Evolutionary conservation across 2,888 invertebrate genomes (phyloP).

Genomic region (Tridacna gigas): DNA sequence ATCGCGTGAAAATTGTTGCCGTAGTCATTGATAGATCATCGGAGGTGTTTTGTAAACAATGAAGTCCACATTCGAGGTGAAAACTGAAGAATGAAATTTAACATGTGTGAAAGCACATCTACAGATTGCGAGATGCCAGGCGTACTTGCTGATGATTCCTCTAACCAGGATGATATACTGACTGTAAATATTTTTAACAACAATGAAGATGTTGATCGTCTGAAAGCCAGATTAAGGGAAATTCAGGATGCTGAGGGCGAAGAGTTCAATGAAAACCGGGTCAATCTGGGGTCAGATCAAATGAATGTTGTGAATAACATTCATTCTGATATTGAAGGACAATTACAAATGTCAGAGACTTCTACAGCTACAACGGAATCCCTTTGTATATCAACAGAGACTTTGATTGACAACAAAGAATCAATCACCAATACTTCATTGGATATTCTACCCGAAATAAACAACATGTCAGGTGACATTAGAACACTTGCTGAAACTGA

Average conservation of each 20-base stretch:
- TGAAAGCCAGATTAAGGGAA: slow-evolving; percentile 68
- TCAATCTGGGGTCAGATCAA: slow-evolving; percentile 3
- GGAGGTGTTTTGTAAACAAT: slow-evolving; percentile 20
- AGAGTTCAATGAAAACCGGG: neutral
- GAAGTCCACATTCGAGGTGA: neutral
- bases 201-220: slow-evolving; percentile 70
- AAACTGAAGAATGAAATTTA: slow-evolving; percentile 17
- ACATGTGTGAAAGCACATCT: slow-evolving; percentile 47
- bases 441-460: neutral
- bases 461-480: neutral
- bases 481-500: neutral
- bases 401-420: slow-evolving; percentile 58
- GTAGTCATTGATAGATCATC: neutral
- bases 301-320: slow-evolving; percentile 3
- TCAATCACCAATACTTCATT: neutral
- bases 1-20: neutral
- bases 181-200: slow-evolving; percentile 53
- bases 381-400: slow-evolving; percentile 62
- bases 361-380: slow-evolving; percentile 34
- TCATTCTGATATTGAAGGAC: neutral
- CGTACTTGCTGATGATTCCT: slow-evolving; percentile 16
- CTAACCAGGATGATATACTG: slow-evolving; percentile 38
- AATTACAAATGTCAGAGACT: slow-evolving; percentile 10
- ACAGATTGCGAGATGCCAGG: slow-evolving; percentile 36
- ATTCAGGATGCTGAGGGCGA: slow-evolving; percentile 17